Evolutionary conservation across 1,140 invertebrate species (phyloP).

Genomic region (Bombus huntii): DNA sequence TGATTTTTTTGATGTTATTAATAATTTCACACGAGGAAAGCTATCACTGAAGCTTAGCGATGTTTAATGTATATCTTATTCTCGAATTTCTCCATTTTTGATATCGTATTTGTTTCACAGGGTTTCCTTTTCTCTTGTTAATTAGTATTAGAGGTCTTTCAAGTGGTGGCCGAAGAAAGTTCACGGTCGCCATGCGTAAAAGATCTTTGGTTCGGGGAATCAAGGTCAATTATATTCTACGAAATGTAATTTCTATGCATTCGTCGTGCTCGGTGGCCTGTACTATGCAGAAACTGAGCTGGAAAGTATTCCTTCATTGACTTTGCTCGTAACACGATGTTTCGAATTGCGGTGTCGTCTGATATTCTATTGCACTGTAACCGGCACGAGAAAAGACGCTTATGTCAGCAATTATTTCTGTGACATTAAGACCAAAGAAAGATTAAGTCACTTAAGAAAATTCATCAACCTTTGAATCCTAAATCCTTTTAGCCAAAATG

Average conservation of each 20-base stretch:
- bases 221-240: constrained; percentile 42
- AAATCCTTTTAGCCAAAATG: no score
- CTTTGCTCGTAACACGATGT: background rate
- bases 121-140: constrained; percentile 4
- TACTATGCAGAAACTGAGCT: background rate
- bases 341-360: background rate
- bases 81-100: background rate
- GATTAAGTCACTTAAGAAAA: background rate
- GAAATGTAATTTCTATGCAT: constrained; percentile 21
- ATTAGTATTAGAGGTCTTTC: background rate
- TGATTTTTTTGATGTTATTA: background rate
- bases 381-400: background rate
- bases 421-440: background rate
- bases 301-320: background rate
- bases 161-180: constrained; percentile 20
- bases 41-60: background rate
- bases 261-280: constrained; percentile 27
- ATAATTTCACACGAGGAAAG: background rate
- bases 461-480: background rate
- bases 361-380: background rate
- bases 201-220: constrained; percentile 9
- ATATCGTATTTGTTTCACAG: background rate
- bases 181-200: constrained; percentile 14
- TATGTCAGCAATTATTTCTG: constrained; percentile 20
- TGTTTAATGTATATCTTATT: background rate